phyloP scores from a whole-genome alignment of 2,888 invertebrate species.

The Homarus gammarus region DNA sequence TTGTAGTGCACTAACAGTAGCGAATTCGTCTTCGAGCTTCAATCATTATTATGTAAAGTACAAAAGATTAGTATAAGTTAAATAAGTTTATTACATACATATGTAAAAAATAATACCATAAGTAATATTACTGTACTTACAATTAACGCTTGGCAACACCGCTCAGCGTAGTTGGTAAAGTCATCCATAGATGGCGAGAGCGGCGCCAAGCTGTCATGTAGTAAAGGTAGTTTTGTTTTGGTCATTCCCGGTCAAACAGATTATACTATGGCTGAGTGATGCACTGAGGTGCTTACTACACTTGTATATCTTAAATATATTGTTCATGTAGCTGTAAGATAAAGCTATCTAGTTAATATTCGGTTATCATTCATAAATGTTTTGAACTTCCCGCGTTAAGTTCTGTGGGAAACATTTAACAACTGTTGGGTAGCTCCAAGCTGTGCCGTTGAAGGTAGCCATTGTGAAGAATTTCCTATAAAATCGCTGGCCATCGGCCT shows the following conservation, averaged over 20 bases:
- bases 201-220: constrained; percentile 46
- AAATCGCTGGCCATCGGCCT: constrained; percentile 53
- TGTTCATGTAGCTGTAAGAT: not conserved
- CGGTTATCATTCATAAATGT: not conserved
- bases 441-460: constrained; percentile 58
- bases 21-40: not conserved
- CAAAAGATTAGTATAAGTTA: not conserved
- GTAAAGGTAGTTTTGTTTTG: constrained; percentile 19
- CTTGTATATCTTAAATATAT: not conserved
- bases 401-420: not conserved
- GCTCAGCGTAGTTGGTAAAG: not conserved
- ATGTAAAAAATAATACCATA: not conserved
- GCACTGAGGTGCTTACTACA: not conserved
- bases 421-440: constrained; percentile 44
- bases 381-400: constrained; percentile 48
- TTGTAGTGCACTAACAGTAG: not conserved
- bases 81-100: not conserved
- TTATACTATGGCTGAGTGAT: not conserved
- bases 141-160: constrained; percentile 38
- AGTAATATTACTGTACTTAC: not conserved
- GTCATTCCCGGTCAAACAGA: not conserved
- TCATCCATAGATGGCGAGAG: constrained; percentile 49
- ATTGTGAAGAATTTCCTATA: constrained; percentile 52
- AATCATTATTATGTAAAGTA: not conserved
- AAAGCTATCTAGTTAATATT: not conserved